Evolutionary conservation across 92 coral and sea anemone genomes (phyloP).

Genomic region (Porites divaricata): DNA sequence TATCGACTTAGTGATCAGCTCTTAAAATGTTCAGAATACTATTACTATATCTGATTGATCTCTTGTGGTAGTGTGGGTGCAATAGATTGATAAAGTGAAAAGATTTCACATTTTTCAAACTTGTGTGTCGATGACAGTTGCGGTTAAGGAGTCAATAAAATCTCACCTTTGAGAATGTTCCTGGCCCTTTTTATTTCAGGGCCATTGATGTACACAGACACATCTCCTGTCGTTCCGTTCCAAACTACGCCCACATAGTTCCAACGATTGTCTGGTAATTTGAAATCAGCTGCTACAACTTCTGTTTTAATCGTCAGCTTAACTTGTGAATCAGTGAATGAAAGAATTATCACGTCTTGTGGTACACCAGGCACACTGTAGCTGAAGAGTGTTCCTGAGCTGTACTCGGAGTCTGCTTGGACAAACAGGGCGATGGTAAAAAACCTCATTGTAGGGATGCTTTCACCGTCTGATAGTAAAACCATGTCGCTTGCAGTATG

Average conservation of each 20-base stretch:
- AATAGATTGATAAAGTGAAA: too few species aligned
- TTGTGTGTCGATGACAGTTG: too few species aligned
- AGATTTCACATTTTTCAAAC: too few species aligned
- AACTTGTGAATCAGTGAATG: conserved; percentile 25
- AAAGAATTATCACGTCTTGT: conserved; percentile 39
- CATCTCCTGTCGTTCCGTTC: conserved; percentile 26
- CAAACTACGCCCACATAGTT: conserved; percentile 64
- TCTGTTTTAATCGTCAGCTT: conserved; percentile 30
- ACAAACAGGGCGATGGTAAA: conserved; percentile 64
- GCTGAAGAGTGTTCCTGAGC: conserved; percentile 56
- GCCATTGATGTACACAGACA: conserved; percentile 45
- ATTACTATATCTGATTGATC: too few species aligned
- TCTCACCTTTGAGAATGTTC: background rate
- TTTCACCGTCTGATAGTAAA: conserved; percentile 22
- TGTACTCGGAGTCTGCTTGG: conserved; percentile 40
- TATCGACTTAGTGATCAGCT: too few species aligned
- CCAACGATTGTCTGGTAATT: conserved; percentile 57
- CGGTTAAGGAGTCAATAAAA: too few species aligned
- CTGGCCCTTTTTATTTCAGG: background rate
- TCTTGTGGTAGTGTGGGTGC: too few species aligned
- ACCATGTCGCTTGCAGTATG: conserved; percentile 37
- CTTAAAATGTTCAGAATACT: too few species aligned
- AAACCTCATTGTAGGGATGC: conserved; percentile 4
- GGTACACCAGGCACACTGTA: conserved; percentile 43
- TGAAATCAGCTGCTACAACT: conserved; percentile 20